phyloP scores from a whole-genome alignment of 2,888 invertebrate species.

The Entomobrya multifasciata region DNA sequence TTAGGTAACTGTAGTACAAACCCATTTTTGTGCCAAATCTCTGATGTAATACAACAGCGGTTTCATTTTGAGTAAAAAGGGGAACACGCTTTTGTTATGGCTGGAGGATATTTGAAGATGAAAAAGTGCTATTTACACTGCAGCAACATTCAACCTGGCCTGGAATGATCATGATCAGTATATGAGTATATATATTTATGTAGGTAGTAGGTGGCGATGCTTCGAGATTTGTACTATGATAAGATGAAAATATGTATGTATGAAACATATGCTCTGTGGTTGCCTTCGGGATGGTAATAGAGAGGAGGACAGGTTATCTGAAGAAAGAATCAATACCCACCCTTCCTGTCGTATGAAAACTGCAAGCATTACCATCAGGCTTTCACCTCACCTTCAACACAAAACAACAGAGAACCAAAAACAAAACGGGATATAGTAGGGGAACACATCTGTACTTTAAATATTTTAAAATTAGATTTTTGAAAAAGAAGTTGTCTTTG shows the following conservation, averaged over 20 bases:
- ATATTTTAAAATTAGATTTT: too few species aligned
- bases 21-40: conserved; percentile 1
- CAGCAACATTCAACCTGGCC: not conserved
- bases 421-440: not conserved
- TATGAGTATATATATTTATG: too few species aligned
- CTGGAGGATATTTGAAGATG: conserved; percentile 9
- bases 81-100: not conserved
- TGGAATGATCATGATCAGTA: too few species aligned
- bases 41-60: not conserved
- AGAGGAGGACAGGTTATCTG: conserved; percentile 67
- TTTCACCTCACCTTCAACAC: conserved; percentile 1
- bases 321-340: conserved; percentile 66
- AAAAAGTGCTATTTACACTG: conserved; percentile 30
- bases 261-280: conserved; percentile 10
- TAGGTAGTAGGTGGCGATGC: too few species aligned
- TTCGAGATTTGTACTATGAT: too few species aligned
- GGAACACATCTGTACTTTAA: not conserved
- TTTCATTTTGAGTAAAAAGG: not conserved
- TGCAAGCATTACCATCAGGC: too few species aligned
- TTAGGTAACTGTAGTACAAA: not conserved
- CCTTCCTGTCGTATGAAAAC: conserved; percentile 71
- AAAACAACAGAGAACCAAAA: conserved; percentile 6
- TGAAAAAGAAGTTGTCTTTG: too few species aligned
- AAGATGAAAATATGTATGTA: not conserved
- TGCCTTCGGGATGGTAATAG: conserved; percentile 19